Base-by-base conservation (phyloP, 2,888 invertebrate genomes). In the Cheilosia pagana region DNA sequence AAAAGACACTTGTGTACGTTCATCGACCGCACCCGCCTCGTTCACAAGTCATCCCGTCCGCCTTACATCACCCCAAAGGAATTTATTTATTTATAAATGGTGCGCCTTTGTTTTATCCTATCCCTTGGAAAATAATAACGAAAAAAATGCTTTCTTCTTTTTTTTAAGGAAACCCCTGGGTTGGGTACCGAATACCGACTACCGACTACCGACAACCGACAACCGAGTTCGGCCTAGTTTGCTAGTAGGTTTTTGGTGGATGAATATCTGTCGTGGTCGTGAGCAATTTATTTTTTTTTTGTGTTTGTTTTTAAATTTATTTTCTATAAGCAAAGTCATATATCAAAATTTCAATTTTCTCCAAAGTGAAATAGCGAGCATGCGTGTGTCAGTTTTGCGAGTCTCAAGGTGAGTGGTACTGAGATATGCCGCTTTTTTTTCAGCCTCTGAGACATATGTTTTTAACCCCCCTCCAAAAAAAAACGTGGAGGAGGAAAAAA, bases 301-400 rank as follows among this genome's bases (percentile, higher is more conserved):
- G 2, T 43, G n/a, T n/a, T n/a, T n/a, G n/a, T n/a, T n/a, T 19
- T 68, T 70, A 74, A 72, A 79, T 81, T 81, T 81, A 75, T 81
- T 81, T 81, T 81, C 81, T 75, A 74, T 81, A 75, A 68, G 65
- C 81, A 52, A 68, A 68, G 68, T 68, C 81, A 81, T 81, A 81
- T 81, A 81, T 81, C 81, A 81, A 81, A 81, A 62, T 81, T 81
- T 81, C 81, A 75, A 81, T 81, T 81, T 81, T 60, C 81, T 75
- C 55, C 48, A 53, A 81, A 81, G 45, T 62, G 53, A 55, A 68
- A 75, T 39, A 68, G 68, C 45, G 50, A 53, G 31, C 16, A 25
- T 60, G 60, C 60, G 67, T 79, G 79, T 74, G 79, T 74, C 79
- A 72, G 79, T 21, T 39, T 21, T 39, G 25, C 8, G 28, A 52